These are phyloP conservation scores for Serranus cabrilla DNA, from an alignment of 2,797 vertebrate species.

Conservation along the genomic window DNA sequence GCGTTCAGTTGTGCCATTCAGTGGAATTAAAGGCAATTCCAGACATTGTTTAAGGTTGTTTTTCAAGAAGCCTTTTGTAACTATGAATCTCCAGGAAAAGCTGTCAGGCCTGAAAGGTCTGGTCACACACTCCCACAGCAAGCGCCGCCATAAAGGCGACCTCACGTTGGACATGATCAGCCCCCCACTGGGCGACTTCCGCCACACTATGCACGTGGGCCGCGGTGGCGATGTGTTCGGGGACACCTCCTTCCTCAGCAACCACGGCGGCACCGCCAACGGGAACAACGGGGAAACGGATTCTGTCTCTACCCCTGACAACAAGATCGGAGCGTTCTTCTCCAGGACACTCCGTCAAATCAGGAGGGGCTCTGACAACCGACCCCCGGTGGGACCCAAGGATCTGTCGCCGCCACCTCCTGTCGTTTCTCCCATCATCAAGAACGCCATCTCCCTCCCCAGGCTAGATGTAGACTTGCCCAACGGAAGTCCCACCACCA, in stretches of 20 bases:
- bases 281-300: conserved; percentile 76
- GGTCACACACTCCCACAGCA: conserved; percentile 91
- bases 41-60: conserved; percentile 8
- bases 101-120: conserved; percentile 92
- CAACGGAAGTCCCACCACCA: conserved; percentile 81
- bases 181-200: conserved; percentile 95
- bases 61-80: conserved; percentile 26
- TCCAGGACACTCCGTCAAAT: conserved; percentile 92
- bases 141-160: conserved; percentile 89
- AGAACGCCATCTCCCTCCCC: conserved; percentile 95
- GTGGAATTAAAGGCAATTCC: conserved; percentile 44
- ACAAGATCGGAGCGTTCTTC: conserved; percentile 89
- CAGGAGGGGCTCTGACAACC: conserved; percentile 84
- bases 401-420: conserved; percentile 88
- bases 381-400: conserved; percentile 72
- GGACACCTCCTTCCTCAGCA: conserved; percentile 98
- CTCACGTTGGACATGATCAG: conserved; percentile 97
- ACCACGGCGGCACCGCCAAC: conserved; percentile 87
- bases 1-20: conserved; percentile 12
- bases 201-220: conserved; percentile 98
- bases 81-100: conserved; percentile 95
- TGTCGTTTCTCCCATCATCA: conserved; percentile 93
- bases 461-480: conserved; percentile 89
- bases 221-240: conserved; percentile 96
- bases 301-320: conserved; percentile 75